Conservation (phyloP, 2,797 vertebrate genomes). For the Chaunax sp. region DNA sequence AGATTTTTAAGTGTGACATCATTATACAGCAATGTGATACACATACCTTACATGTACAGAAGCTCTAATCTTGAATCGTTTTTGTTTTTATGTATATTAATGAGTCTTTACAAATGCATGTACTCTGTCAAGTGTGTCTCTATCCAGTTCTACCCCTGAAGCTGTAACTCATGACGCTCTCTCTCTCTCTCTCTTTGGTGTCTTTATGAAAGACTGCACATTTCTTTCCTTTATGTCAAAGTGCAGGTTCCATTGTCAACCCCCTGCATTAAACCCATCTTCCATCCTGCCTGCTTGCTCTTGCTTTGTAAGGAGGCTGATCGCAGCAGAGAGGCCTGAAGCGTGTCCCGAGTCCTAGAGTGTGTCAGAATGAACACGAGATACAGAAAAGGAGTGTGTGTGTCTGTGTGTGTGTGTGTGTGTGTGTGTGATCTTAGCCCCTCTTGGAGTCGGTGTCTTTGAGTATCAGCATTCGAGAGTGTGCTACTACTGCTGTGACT, state of each 20-base stretch:
- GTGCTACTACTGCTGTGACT: constrained; percentile 39
- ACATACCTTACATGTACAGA: constrained; percentile 4
- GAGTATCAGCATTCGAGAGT: constrained; percentile 31
- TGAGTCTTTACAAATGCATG: too few relatives aligned
- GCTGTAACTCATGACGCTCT: constrained; percentile 10
- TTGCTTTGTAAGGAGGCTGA: constrained; percentile 36
- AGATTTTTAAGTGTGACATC: background rate
- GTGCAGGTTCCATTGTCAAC: constrained; percentile 15
- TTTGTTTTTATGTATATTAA: background rate
- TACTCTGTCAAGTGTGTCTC: background rate
- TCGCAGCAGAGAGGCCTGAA: constrained; percentile 40
- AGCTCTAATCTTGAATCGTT: too few relatives aligned
- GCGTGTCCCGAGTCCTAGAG: constrained; percentile 41
- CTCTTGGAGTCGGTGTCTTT: constrained; percentile 15
- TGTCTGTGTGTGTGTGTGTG: constrained; percentile 13
- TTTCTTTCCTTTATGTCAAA: constrained; percentile 20
- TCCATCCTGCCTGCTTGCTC: constrained; percentile 34
- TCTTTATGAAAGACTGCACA: constrained; percentile 46
- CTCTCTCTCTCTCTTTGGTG: constrained; percentile 34
- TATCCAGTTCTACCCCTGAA: background rate
- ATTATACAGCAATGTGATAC: background rate
- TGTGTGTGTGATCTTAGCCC: constrained; percentile 7
- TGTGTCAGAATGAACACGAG: constrained; percentile 40
- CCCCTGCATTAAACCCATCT: constrained; percentile 7
- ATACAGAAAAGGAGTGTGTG: constrained; percentile 5